A percentile compares a stretch with the other conserved stretches of the same genome.
Evolutionary conservation across 2,888 invertebrate genomes (phyloP).

Genomic region (Nomada flava): DNA sequence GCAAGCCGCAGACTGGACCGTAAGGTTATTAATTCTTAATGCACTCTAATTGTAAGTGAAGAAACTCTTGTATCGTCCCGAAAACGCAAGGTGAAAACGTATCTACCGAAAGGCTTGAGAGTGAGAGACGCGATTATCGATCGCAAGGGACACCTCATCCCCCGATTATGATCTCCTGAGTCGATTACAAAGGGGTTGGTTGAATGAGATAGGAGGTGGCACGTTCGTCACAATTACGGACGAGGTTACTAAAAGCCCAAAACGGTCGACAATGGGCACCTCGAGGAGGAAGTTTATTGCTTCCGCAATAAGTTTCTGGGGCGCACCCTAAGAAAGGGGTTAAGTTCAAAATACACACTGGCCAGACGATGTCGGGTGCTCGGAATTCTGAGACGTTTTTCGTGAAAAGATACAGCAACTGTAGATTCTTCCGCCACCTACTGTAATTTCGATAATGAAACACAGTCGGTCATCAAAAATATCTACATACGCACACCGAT

Average conservation of each 20-base stretch:
- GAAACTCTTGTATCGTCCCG: not conserved
- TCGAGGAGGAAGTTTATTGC: slow-evolving; percentile 62
- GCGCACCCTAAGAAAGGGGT: slow-evolving; percentile 50
- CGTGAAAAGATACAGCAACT: slow-evolving; percentile 6
- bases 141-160: slow-evolving; percentile 14
- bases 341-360: slow-evolving; percentile 62
- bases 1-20: too few species aligned
- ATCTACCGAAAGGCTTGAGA: not conserved
- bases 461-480: too few species aligned
- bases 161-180: slow-evolving; percentile 39
- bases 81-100: not conserved
- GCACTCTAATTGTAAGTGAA: not conserved
- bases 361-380: slow-evolving; percentile 36
- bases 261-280: slow-evolving; percentile 52
- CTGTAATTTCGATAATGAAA: not conserved
- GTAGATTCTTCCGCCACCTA: not conserved
- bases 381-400: slow-evolving; percentile 22
- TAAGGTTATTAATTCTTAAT: not conserved
- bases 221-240: slow-evolving; percentile 59
- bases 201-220: slow-evolving; percentile 36
- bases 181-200: slow-evolving; percentile 23
- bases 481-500: too few species aligned
- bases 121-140: slow-evolving; percentile 15
- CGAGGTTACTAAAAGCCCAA: slow-evolving; percentile 53
- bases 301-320: slow-evolving; percentile 65